These are phyloP conservation scores for Trochalopteron elliotii DNA, from an alignment of 2,113 vertebrate species.

Conservation along the genomic window DNA sequence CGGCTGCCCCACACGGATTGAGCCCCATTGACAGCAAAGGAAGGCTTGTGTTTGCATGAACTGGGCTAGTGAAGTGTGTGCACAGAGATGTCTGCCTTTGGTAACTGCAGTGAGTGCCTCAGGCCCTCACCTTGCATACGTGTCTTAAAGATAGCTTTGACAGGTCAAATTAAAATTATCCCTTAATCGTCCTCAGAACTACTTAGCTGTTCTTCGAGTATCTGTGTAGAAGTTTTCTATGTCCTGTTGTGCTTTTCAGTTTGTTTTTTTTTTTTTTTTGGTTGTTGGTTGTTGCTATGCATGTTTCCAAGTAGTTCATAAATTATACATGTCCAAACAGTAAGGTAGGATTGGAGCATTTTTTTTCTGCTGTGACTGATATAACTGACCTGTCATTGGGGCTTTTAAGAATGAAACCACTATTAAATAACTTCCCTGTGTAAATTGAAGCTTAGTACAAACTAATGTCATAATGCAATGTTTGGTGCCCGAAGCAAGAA, in stretches of 20 bases:
- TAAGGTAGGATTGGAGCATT: rapidly evolving
- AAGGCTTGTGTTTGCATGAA: rapidly evolving
- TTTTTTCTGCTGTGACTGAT: background rate
- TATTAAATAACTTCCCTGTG: background rate
- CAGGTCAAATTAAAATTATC: background rate
- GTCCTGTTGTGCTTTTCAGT: background rate
- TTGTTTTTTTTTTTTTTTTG: too few relatives aligned
- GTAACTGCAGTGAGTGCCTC: rapidly evolving
- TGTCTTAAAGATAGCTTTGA: too few relatives aligned
- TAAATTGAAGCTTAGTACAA: background rate
- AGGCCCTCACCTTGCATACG: rapidly evolving
- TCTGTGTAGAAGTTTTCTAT: rapidly evolving
- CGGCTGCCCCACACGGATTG: rapidly evolving
- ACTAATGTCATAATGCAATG: background rate
- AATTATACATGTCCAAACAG: rapidly evolving
- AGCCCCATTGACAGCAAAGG: rapidly evolving
- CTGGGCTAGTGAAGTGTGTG: background rate
- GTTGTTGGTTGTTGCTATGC: rapidly evolving
- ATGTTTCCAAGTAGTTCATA: background rate
- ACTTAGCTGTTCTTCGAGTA: rapidly evolving
- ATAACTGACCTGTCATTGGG: background rate
- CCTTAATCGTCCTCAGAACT: background rate
- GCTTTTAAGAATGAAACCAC: background rate
- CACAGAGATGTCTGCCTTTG: rapidly evolving
- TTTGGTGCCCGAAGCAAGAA: background rate